These are phyloP conservation scores for Yponomeuta cagnagella DNA, from an alignment of 2,888 invertebrate genomes.

Conservation along the genomic window DNA sequence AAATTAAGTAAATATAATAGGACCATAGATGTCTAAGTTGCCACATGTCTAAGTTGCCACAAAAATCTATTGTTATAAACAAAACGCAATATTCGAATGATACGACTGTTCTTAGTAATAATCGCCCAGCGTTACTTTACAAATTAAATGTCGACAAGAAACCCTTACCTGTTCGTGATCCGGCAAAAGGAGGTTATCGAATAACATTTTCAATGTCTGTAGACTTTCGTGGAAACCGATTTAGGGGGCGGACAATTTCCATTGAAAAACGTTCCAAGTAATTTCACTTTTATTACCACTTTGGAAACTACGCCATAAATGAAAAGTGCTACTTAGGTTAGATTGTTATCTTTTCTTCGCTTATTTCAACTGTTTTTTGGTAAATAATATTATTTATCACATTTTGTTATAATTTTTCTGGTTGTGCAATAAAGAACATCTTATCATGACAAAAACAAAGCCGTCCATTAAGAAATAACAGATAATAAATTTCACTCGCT, in stretches of 20 bases:
- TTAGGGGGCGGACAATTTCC: conserved; percentile 22
- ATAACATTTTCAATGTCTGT: conserved; percentile 33
- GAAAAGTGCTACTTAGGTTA: not conserved
- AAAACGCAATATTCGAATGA: not conserved
- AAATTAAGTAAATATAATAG: no score
- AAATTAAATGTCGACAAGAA: not conserved
- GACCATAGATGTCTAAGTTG: no score
- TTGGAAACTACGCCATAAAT: not conserved
- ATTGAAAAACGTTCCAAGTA: conserved; percentile 11
- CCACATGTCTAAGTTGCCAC: no score
- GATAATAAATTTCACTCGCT: no score
- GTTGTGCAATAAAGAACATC: no score
- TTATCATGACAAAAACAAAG: no score
- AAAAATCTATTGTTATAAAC: no score
- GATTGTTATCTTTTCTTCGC: not conserved
- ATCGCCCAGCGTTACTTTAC: not conserved
- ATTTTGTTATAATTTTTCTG: no score
- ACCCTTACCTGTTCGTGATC: conserved; percentile 35
- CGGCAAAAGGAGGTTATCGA: conserved; percentile 32
- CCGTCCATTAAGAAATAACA: no score
- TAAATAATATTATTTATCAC: not conserved
- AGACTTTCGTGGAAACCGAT: conserved; percentile 41
- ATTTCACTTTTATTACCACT: conserved; percentile 9
- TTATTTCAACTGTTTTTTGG: not conserved
- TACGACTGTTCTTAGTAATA: not conserved